These are phyloP conservation scores for Lemur catta DNA, from an alignment of 2,797 vertebrate genomes.

Conservation along the genomic window DNA sequence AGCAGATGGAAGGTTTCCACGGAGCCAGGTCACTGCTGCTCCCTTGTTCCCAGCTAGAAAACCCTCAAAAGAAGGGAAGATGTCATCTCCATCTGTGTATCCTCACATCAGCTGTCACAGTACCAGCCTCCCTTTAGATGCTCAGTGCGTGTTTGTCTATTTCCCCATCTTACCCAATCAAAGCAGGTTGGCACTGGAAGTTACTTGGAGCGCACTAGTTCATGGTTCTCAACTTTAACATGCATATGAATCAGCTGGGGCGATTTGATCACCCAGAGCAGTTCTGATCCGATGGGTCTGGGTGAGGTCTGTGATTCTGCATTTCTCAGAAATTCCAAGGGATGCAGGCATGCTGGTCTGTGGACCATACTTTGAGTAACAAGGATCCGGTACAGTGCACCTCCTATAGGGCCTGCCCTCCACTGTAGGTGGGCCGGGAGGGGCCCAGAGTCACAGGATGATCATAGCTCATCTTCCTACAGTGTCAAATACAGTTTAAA, in stretches of 20 bases:
- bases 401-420: fast-evolving
- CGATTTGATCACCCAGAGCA: background rate
- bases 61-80: background rate
- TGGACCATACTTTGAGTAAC: background rate
- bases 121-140: background rate
- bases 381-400: too few relatives aligned
- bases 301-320: background rate
- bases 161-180: background rate
- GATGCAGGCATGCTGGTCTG: background rate
- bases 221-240: background rate
- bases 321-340: background rate
- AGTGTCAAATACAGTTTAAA: background rate
- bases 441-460: background rate
- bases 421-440: background rate
- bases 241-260: too few relatives aligned
- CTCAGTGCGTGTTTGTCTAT: background rate
- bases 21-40: background rate
- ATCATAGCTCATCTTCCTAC: background rate
- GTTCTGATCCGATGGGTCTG: background rate
- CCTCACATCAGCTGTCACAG: background rate
- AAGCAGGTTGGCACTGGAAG: background rate
- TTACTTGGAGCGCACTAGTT: background rate
- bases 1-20: background rate
- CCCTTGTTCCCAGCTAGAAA: background rate
- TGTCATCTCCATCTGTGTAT: background rate